Evolutionary conservation across 2,797 vertebrate species (phyloP).

Genomic region (Poeciliopsis gracilis): DNA sequence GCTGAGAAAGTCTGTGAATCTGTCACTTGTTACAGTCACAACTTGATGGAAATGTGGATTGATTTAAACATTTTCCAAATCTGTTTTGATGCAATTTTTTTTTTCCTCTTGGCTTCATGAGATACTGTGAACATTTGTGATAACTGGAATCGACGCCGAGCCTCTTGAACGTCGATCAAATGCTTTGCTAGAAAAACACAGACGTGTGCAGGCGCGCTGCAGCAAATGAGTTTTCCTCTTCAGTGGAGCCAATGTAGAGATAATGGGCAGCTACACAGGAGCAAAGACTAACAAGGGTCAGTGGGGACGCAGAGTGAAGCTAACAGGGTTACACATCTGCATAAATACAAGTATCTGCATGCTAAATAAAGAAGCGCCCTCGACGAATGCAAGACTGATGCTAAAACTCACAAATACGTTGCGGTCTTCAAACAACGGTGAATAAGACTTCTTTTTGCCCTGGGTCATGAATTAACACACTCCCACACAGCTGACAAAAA

Average conservation of each 20-base stretch:
- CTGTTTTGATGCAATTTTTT: constrained; percentile 35
- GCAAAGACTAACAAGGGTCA: constrained; percentile 68
- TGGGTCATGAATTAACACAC: constrained; percentile 78
- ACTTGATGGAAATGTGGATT: constrained; percentile 33
- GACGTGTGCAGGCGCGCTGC: constrained; percentile 33
- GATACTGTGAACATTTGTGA: constrained; percentile 40
- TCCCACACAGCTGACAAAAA: constrained; percentile 74
- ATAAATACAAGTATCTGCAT: constrained; percentile 46
- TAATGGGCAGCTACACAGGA: constrained; percentile 56
- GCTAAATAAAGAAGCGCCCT: constrained; percentile 62
- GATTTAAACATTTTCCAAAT: constrained; percentile 57
- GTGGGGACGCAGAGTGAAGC: constrained; percentile 48
- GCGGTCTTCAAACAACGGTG: constrained; percentile 62
- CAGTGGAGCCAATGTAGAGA: constrained; percentile 49
- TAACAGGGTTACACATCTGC: constrained; percentile 57
- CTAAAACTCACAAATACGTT: constrained; percentile 45
- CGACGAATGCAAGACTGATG: constrained; percentile 31
- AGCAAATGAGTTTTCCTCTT: constrained; percentile 63
- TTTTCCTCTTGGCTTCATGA: constrained; percentile 35
- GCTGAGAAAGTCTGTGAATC: constrained; percentile 39
- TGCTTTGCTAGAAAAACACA: constrained; percentile 23
- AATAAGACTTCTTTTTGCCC: constrained; percentile 57
- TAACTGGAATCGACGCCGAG: constrained; percentile 32
- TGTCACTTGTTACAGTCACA: constrained; percentile 46
- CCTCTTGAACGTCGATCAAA: constrained; percentile 54